These are phyloP conservation scores for Amphipoea oculea DNA, from an alignment of 2,888 invertebrate species.

Conservation along the genomic window DNA sequence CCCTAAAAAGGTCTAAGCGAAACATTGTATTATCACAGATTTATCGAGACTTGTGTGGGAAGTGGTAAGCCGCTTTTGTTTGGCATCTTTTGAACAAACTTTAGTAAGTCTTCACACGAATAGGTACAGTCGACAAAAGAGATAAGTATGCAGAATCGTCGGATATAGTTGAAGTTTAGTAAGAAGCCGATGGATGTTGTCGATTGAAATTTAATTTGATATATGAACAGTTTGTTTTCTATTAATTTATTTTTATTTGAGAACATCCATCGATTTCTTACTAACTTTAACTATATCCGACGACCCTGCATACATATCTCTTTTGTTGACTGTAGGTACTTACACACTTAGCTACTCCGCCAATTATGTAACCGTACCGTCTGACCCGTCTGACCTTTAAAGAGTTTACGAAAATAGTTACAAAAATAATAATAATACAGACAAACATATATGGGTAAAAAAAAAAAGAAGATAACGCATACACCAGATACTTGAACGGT, in stretches of 20 bases:
- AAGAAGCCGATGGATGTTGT: no score
- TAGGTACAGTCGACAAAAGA: background rate
- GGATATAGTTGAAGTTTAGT: no score
- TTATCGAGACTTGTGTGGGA: background rate
- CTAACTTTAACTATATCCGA: no score
- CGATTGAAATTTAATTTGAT: no score
- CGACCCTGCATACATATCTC: no score
- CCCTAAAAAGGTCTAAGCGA: background rate
- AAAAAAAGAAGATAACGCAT: conserved; percentile 8
- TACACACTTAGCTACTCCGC: background rate
- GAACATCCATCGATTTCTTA: no score
- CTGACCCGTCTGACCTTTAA: background rate
- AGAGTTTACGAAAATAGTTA: background rate
- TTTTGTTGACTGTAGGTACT: no score
- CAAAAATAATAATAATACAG: conserved; percentile 6
- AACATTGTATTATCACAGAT: background rate
- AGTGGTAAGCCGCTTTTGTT: conserved; percentile 5
- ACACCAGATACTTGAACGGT: conserved; percentile 25
- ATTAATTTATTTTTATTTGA: no score
- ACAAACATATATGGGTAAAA: conserved; percentile 31
- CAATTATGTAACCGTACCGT: background rate
- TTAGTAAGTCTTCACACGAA: background rate
- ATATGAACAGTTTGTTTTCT: no score
- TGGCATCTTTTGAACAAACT: conserved; percentile 5
- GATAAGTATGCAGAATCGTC: no score